Evolutionary conservation across 1,140 invertebrate species (phyloP).

Genomic region (Cotesia vestalis): DNA sequence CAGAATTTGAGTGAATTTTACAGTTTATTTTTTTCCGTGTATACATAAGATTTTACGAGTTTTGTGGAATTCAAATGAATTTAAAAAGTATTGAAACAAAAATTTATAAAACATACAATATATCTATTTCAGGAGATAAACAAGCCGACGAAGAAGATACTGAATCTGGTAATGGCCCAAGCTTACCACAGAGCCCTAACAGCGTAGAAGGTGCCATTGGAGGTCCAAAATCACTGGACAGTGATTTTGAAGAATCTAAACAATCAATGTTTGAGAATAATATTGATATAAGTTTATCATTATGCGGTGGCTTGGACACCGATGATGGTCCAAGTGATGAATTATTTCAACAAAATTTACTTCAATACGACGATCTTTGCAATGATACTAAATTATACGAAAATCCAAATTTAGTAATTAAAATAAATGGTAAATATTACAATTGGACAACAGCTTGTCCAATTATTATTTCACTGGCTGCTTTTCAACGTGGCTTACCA

Average conservation of each 20-base stretch:
- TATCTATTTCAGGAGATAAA: slow-evolving; percentile 54
- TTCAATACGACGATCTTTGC: slow-evolving; percentile 86
- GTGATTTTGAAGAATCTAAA: slow-evolving; percentile 81
- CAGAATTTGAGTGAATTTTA: no score
- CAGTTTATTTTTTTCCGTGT: no score
- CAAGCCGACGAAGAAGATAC: slow-evolving; percentile 83
- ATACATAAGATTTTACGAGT: no score
- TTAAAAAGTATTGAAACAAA: no score
- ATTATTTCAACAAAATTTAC: slow-evolving; percentile 78
- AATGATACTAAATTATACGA: slow-evolving; percentile 81
- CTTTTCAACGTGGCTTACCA: slow-evolving; percentile 85
- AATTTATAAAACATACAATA: slow-evolving; percentile 13
- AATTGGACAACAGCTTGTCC: slow-evolving; percentile 89
- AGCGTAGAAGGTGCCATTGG: slow-evolving; percentile 82
- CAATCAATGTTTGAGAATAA: slow-evolving; percentile 69
- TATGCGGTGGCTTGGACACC: slow-evolving; percentile 79
- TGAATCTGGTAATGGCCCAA: slow-evolving; percentile 94
- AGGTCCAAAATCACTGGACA: slow-evolving; percentile 76
- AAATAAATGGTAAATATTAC: slow-evolving; percentile 87
- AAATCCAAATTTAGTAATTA: slow-evolving; percentile 87
- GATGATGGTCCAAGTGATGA: slow-evolving; percentile 71
- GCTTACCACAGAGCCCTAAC: slow-evolving; percentile 91
- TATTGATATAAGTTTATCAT: slow-evolving; percentile 76
- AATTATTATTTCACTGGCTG: slow-evolving; percentile 83
- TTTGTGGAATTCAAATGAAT: no score